Percentiles rank a stretch among this genome's conserved stretches.
Conservation (phyloP, 1,140 invertebrate genomes). For the Carcinoscorpius rotundicauda region DNA sequence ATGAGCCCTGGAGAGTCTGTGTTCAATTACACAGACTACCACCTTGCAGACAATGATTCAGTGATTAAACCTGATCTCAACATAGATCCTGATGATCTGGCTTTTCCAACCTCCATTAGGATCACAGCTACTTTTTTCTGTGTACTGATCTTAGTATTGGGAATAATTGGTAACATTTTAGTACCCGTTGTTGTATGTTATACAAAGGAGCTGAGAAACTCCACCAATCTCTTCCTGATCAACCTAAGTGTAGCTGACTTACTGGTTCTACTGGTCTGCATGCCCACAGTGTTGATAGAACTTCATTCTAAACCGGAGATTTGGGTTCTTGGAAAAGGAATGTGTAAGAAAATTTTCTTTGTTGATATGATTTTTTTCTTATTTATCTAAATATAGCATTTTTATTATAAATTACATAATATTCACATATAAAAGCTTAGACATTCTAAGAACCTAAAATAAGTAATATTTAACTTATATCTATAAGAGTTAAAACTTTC, state of each 20-base stretch:
- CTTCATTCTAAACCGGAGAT: constrained; percentile 67
- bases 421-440: no score
- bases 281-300: constrained; percentile 77
- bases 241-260: constrained; percentile 85
- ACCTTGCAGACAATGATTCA: no score
- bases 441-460: no score
- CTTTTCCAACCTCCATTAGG: constrained; percentile 63
- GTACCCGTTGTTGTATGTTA: constrained; percentile 80
- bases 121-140: constrained; percentile 69
- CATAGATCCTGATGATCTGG: not conserved
- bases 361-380: no score
- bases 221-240: constrained; percentile 85
- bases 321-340: constrained; percentile 73
- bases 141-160: constrained; percentile 66
- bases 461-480: no score
- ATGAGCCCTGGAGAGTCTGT: no score
- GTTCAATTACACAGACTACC: no score
- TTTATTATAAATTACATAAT: no score
- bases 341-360: constrained; percentile 55
- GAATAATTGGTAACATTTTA: constrained; percentile 77
- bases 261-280: constrained; percentile 74
- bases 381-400: no score
- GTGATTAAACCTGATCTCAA: no score
- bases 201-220: constrained; percentile 82
- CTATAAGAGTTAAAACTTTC: no score